Percentiles rank a stretch among this genome's conserved stretches.
phyloP scores from a whole-genome alignment of 2,797 vertebrate genomes.

The Anabas testudineus region DNA sequence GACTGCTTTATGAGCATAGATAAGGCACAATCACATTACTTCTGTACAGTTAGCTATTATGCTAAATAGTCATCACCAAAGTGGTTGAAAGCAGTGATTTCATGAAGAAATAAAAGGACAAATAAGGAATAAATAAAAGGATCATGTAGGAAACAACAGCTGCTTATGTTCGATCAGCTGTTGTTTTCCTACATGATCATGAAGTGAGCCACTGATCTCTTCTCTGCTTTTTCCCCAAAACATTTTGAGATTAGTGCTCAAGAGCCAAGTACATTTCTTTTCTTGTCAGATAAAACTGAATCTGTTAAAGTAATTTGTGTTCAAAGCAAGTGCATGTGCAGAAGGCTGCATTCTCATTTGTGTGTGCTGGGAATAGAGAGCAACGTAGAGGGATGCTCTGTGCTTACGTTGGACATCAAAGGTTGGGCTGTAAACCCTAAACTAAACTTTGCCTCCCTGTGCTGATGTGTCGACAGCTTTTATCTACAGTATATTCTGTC shows the following conservation, averaged over 20 bases:
- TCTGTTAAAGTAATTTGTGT: slow-evolving; percentile 78
- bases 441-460: slow-evolving; percentile 33
- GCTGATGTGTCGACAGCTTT: slow-evolving; percentile 30
- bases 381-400: slow-evolving; percentile 38
- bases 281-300: slow-evolving; percentile 75
- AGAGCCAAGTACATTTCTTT: slow-evolving; percentile 61
- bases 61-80: background rate
- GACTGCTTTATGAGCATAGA: slow-evolving; percentile 3
- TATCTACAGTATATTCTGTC: slow-evolving; percentile 39
- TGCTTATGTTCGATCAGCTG: no score
- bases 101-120: slow-evolving; percentile 8
- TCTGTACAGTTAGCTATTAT: background rate
- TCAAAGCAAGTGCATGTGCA: slow-evolving; percentile 56
- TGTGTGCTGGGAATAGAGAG: slow-evolving; percentile 33
- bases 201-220: slow-evolving; percentile 33
- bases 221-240: slow-evolving; percentile 16
- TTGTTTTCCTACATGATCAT: slow-evolving; percentile 32
- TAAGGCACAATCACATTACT: background rate
- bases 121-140: no score
- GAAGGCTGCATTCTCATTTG: slow-evolving; percentile 31
- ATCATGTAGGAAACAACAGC: no score
- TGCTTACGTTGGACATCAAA: slow-evolving; percentile 73
- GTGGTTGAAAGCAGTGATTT: slow-evolving; percentile 14
- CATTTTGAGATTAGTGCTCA: slow-evolving; percentile 44
- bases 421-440: slow-evolving; percentile 45